Evolutionary conservation across 2,888 invertebrate genomes (phyloP).

Genomic region (Conus canariensis): DNA sequence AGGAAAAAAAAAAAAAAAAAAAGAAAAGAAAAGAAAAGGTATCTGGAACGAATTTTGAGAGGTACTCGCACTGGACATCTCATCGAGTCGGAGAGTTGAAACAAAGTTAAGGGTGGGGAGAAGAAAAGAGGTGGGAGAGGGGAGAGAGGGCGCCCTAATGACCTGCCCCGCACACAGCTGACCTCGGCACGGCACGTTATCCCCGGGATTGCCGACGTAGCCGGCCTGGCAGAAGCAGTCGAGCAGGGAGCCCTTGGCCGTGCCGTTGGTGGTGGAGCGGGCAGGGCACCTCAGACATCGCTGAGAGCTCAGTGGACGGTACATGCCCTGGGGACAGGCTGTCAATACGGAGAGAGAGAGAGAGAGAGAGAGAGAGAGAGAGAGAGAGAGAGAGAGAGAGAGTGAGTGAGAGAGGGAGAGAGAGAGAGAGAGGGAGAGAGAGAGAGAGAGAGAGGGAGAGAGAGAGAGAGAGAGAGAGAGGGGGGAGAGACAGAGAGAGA

Average conservation of each 20-base stretch:
- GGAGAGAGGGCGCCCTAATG: no score
- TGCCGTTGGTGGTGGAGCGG: constrained; percentile 48
- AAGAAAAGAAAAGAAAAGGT: neutral
- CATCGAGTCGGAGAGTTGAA: neutral
- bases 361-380: no score
- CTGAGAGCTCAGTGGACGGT: constrained; percentile 45
- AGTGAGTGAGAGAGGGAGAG: no score
- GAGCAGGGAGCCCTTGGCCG: constrained; percentile 45
- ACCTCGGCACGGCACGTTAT: constrained; percentile 28
- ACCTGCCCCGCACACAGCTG: no score
- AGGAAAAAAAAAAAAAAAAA: neutral
- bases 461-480: no score
- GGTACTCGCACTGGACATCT: no score
- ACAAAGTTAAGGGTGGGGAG: neutral
- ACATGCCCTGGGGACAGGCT: constrained; percentile 55
- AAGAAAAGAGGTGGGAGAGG: neutral
- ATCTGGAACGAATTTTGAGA: no score
- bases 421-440: no score
- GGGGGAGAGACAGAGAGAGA: no score
- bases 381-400: no score
- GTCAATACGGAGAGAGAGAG: neutral
- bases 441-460: no score
- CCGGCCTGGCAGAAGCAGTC: constrained; percentile 58
- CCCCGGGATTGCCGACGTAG: constrained; percentile 54
- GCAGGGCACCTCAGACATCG: constrained; percentile 56